Base-by-base conservation (phyloP, 2,113 vertebrate genomes). In the Stegostoma tigrinum region DNA sequence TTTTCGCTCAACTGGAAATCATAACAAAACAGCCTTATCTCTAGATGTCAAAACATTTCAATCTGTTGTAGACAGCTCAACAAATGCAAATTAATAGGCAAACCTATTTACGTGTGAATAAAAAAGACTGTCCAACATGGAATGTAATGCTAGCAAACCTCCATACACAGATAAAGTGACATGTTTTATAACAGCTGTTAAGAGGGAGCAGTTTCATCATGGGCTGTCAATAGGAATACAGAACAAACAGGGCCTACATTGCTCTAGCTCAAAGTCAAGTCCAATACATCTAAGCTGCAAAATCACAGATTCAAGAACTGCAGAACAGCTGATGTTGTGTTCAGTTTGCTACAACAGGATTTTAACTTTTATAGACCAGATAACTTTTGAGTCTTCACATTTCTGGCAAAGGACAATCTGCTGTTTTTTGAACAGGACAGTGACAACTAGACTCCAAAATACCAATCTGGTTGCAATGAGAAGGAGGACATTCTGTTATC, bases 231-330 rank as follows among this genome's bases (percentile, higher is more conserved):
- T 34, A 24, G 23, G 27, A 27, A 27, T 10, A 75, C 30, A 27
- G 30, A 75, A 75, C 15, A 12, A 78, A n/a, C 75, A 17, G n/a
- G 15, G 30, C n/a, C 2, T 38, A n/a, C 17, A 3, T 8, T 38
- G n/a, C 14, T 38, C 75, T 14, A 80, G 75, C 34, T 78, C 34
- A 0, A 2, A 78, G 34, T 5, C 10, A 78, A 10, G 34, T n/a
- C 2, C 7, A 78, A 34, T 30, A 34, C 5, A n/a, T 3, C 34
- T 15, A 91, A 72, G 30, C n/a, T 38, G 61, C 30, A 23, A 97
- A 97, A 98, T 98, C 97, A 99, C 99, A 72, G 24, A 72, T 27
- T 72, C 68, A 72, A 72, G 68, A 24, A 24, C 30, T 5, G n/a
- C 30, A 75, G 27, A 30, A 75, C 30, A 17, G 24, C 30, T n/a